A percentile compares a stretch with the other conserved stretches of the same genome.
Conservation (phyloP, 1,140 invertebrate genomes). For the Drosophila teissieri region DNA sequence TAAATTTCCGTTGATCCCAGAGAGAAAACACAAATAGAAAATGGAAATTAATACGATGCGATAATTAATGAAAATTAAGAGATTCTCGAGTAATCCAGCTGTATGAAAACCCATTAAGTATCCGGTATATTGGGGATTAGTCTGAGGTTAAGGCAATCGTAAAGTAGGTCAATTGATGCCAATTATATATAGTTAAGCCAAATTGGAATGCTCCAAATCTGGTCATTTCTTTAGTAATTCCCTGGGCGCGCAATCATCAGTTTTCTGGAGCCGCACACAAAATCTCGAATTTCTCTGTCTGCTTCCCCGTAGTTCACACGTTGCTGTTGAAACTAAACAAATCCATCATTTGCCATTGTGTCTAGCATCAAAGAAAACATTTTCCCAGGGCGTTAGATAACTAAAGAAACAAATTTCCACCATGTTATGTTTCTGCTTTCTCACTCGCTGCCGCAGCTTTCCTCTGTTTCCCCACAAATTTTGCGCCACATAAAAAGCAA, state of each 20-base stretch:
- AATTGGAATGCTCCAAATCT: conserved; percentile 26
- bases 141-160: conserved; percentile 4
- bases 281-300: conserved; percentile 39
- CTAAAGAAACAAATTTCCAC: conserved; percentile 58
- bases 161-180: conserved; percentile 40
- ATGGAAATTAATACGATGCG: conserved; percentile 42
- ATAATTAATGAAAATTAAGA: conserved; percentile 47
- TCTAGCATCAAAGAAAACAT: conserved; percentile 68
- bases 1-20: conserved; percentile 23
- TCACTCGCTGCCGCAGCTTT: conserved; percentile 6
- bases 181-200: conserved; percentile 43
- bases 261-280: not conserved
- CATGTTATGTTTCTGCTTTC: conserved; percentile 22
- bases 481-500: conserved; percentile 78
- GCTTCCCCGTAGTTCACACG: conserved; percentile 37
- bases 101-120: not conserved
- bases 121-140: conserved; percentile 5
- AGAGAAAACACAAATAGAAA: conserved; percentile 28
- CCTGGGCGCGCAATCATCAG: conserved; percentile 19
- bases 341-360: conserved; percentile 55
- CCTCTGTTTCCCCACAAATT: conserved; percentile 37
- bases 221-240: conserved; percentile 22
- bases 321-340: conserved; percentile 40
- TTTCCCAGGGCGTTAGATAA: conserved; percentile 68
- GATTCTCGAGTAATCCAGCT: conserved; percentile 5